Evolutionary conservation across 2,113 vertebrate species (phyloP), one percentile per base, ranked within the genome.

Genomic region (Esox niger): DNA sequence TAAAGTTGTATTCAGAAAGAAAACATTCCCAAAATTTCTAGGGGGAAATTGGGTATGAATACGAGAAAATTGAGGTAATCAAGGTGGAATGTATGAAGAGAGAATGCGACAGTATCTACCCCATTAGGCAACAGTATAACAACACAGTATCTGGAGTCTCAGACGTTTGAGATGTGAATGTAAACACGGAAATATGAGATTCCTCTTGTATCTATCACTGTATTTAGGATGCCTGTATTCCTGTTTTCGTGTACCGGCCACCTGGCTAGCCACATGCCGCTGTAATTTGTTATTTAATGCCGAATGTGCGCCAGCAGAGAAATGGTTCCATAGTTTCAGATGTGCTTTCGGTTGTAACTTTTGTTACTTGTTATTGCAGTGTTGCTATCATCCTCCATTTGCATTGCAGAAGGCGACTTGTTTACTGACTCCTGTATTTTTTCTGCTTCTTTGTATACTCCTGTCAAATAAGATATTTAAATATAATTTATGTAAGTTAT

Each of bases 141-240:
- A 43, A 68, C 30, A 68, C 23, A 65, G 11, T 8, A 21, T 59
- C 3, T 15, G 5, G 38, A 43, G 38, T 43, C 54, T 69, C 29
- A n/a, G n/a, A 52, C 5, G n/a, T 17, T 67, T 75, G 43, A 74
- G 77, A 70, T 71, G 31, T 75, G 54, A 66, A 47, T 81, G 82
- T 86, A 79, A 27, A 57, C 55, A 29, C 27, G 4, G 26, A 27
- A 13, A 57, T 25, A 57, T n/a, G n/a, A n/a, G n/a, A n/a, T n/a
- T n/a, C 56, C 33, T 7, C n/a, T 47, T 76, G 69, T 56, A 69
- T 69, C 47, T 81, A 32, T 89, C 89, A 87, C 86, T 93, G 92
- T 91, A 88, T 88, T 89, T 88, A 87, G 52, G 83, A 73, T 88
- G 83, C 74, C 80, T 89, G 85, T 88, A 93, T 95, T 95, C 92